Percentiles rank a stretch among this genome's conserved stretches.
These are phyloP conservation scores for Oscheius sp. DNA, from an alignment of 2,888 invertebrate species.

Conservation along the genomic window DNA sequence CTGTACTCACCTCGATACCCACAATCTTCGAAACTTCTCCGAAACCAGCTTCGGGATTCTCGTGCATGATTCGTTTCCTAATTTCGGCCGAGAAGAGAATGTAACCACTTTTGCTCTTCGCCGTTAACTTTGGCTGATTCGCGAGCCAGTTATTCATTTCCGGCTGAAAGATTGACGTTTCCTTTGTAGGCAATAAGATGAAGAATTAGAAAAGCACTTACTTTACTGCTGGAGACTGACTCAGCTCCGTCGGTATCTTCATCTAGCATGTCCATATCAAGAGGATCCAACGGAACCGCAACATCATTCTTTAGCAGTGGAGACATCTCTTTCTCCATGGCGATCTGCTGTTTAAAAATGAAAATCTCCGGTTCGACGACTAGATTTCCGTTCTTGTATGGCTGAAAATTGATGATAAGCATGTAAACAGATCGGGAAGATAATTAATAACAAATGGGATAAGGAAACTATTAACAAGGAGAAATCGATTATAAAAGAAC, in stretches of 20 bases:
- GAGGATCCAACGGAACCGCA: conserved; percentile 55
- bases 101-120: conserved; percentile 82
- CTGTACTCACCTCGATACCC: conserved; percentile 78
- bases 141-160: conserved; percentile 55
- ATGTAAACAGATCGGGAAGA: too few relatives aligned
- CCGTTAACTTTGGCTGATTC: conserved; percentile 63
- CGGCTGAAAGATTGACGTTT: conserved; percentile 16
- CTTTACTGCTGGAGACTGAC: conserved; percentile 52
- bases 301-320: conserved; percentile 71
- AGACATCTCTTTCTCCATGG: conserved; percentile 74
- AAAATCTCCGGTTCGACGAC: conserved; percentile 93
- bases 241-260: conserved; percentile 57
- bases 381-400: conserved; percentile 79
- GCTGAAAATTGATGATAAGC: conserved; percentile 72
- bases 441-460: too few relatives aligned
- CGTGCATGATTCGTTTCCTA: conserved; percentile 87
- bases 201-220: not conserved
- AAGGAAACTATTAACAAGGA: not conserved
- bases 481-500: not conserved
- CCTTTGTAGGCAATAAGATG: too few relatives aligned
- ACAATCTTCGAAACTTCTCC: conserved; percentile 84
- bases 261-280: conserved; percentile 60
- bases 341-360: conserved; percentile 78
- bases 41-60: conserved; percentile 92
- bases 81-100: conserved; percentile 97